Conservation (phyloP, 30 jellyfish, hydroid and myxozoan species). For the Hydra vulgaris region DNA sequence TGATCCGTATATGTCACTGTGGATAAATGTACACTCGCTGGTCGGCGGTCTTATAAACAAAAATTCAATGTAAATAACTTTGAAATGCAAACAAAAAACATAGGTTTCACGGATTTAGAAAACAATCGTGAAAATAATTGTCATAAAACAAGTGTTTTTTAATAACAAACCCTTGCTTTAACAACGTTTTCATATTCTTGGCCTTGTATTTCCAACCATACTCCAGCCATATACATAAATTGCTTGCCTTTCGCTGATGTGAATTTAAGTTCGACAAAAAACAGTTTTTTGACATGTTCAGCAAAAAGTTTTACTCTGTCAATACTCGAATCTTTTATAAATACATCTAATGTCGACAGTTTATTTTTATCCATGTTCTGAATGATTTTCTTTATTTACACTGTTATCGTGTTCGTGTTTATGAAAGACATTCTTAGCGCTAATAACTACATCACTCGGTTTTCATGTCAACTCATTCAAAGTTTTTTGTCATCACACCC, state of each 20-base stretch:
- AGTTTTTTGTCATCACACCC: background rate
- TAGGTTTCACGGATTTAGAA: conserved; percentile 11
- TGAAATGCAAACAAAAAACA: conserved; percentile 28
- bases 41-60: conserved; percentile 29
- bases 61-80: conserved; percentile 34
- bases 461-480: background rate
- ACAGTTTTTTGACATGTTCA: conserved; percentile 55
- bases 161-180: conserved; percentile 83
- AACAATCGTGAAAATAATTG: conserved; percentile 20
- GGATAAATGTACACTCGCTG: conserved; percentile 16
- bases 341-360: conserved; percentile 62
- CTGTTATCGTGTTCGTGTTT: background rate
- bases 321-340: conserved; percentile 77
- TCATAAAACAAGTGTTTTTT: conserved; percentile 11
- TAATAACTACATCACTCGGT: background rate
- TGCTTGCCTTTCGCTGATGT: conserved; percentile 82
- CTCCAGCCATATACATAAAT: conserved; percentile 87
- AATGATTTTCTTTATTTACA: background rate
- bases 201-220: conserved; percentile 79
- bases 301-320: conserved; percentile 60
- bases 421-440: background rate
- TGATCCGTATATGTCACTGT: conserved; percentile 10
- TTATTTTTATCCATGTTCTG: conserved; percentile 51
- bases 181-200: conserved; percentile 51
- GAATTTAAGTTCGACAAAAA: conserved; percentile 66